phyloP scores from a whole-genome alignment of 2,113 vertebrate genomes.

The Martes martes region DNA sequence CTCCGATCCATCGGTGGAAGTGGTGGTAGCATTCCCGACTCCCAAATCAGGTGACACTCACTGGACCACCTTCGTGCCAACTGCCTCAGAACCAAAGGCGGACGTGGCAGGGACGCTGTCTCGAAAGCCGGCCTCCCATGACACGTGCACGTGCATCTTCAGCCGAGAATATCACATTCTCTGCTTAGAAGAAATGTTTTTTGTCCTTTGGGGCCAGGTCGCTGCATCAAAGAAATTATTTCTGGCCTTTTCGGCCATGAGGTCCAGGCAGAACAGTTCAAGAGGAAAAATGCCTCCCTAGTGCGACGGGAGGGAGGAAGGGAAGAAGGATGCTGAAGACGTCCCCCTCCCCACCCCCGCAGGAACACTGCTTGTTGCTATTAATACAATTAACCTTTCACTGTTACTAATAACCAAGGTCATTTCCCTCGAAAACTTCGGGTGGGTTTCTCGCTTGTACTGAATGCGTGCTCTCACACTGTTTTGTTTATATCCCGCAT shows the following conservation, averaged over 20 bases:
- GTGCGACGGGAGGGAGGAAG: neutral
- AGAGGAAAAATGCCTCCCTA: neutral
- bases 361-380: neutral
- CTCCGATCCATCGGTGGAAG: neutral
- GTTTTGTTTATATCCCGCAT: neutral
- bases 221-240: neutral
- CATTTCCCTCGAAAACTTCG: constrained; percentile 40
- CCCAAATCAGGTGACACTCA: neutral
- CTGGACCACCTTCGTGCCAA: neutral
- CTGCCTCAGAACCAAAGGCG: neutral
- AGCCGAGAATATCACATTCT: neutral
- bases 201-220: neutral
- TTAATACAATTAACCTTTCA: constrained; percentile 63
- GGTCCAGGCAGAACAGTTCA: neutral
- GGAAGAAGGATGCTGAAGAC: neutral
- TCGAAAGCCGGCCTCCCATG: neutral
- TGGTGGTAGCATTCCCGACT: neutral
- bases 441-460: neutral
- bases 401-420: constrained; percentile 52
- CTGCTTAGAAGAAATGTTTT: constrained; percentile 13
- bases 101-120: neutral
- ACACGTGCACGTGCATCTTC: neutral
- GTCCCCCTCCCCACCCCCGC: neutral
- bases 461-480: neutral
- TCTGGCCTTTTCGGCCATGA: neutral